These are phyloP conservation scores for Hanleya hanleyi DNA, from an alignment of 2,888 invertebrate genomes.

Conservation along the genomic window DNA sequence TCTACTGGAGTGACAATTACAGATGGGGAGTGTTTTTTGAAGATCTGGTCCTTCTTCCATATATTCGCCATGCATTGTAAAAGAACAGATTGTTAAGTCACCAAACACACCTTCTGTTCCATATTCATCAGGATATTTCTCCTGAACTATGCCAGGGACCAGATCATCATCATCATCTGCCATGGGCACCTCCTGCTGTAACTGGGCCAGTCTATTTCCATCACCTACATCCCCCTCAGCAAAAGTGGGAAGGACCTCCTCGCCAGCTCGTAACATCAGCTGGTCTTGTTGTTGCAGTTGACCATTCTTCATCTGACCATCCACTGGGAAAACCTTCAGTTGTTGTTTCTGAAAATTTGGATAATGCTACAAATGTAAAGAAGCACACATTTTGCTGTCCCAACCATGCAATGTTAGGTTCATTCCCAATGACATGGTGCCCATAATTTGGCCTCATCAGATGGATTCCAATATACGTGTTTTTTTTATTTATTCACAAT, in stretches of 20 bases:
- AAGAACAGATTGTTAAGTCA: no score
- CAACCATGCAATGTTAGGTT: no score
- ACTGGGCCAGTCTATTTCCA: neutral
- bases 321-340: neutral
- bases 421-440: no score
- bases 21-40: no score
- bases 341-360: no score
- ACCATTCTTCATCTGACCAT: neutral
- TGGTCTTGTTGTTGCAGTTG: slow-evolving; percentile 14
- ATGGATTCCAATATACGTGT: no score
- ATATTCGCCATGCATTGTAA: neutral
- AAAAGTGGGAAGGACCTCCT: neutral
- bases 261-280: neutral
- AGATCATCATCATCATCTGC: slow-evolving; percentile 49
- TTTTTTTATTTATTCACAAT: no score
- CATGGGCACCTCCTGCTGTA: slow-evolving; percentile 36
- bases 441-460: no score
- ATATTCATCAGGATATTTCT: slow-evolving; percentile 25
- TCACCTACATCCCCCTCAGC: neutral
- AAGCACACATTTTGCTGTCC: no score
- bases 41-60: neutral
- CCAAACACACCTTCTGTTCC: neutral
- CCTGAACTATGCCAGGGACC: slow-evolving; percentile 23
- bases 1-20: no score
- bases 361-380: no score